Percentiles rank a stretch among this genome's conserved stretches.
These are phyloP conservation scores for Empidonax alnorum DNA, from an alignment of 2,113 vertebrate species.

Conservation along the genomic window DNA sequence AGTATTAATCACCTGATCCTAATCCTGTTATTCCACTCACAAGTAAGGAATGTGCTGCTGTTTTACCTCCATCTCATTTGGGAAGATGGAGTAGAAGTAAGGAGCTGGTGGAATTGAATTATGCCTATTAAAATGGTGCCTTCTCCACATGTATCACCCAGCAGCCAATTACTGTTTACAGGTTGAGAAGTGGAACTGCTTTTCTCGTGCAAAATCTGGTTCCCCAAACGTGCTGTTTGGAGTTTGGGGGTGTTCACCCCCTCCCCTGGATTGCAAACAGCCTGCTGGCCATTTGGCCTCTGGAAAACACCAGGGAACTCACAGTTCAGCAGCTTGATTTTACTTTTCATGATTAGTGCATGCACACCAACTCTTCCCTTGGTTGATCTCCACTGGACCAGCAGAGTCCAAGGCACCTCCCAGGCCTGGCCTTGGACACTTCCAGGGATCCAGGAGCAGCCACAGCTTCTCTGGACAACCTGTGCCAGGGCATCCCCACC, in stretches of 20 bases:
- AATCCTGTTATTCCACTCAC: background rate
- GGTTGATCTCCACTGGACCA: background rate
- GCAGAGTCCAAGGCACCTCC: no score
- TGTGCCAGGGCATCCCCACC: no score
- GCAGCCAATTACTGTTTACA: background rate
- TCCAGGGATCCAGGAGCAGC: no score
- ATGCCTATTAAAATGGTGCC: background rate
- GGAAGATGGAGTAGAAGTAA: background rate
- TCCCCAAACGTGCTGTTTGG: background rate
- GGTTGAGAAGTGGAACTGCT: background rate
- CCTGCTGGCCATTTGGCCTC: background rate
- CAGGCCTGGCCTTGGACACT: no score
- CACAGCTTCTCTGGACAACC: no score
- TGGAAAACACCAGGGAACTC: background rate
- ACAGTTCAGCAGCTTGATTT: background rate
- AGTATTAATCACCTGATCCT: background rate
- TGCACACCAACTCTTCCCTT: background rate
- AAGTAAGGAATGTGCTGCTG: rapidly evolving
- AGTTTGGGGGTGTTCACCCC: background rate
- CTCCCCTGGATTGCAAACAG: background rate
- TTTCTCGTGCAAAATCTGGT: background rate
- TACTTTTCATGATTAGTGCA: background rate
- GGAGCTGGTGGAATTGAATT: background rate
- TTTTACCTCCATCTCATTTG: background rate
- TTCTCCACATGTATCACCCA: background rate